Evolutionary conservation across 2,888 invertebrate species (phyloP).

Genomic region (Melanchra persicariae): DNA sequence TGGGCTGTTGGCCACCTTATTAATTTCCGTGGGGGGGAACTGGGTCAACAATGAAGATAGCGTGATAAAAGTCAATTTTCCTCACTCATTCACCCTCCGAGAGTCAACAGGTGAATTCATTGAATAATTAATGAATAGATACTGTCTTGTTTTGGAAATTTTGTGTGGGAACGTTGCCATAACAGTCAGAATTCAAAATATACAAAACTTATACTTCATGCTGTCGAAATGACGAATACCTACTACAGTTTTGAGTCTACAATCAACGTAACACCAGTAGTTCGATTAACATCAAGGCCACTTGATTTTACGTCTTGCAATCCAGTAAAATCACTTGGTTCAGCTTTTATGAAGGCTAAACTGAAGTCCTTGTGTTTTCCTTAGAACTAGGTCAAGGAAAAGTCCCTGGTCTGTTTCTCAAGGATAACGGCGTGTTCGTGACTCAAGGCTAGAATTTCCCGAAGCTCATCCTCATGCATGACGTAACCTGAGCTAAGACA

Average conservation of each 20-base stretch:
- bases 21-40: constrained; percentile 60
- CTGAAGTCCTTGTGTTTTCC: constrained; percentile 45
- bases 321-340: constrained; percentile 49
- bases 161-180: constrained; percentile 39
- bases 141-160: constrained; percentile 50
- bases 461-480: constrained; percentile 61
- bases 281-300: constrained; percentile 47
- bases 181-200: constrained; percentile 12
- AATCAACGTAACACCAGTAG: constrained; percentile 36
- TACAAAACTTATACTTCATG: constrained; percentile 23
- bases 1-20: constrained; percentile 40
- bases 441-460: constrained; percentile 62
- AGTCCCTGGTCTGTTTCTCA: constrained; percentile 65
- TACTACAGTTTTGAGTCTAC: constrained; percentile 22
- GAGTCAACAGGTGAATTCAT: constrained; percentile 84
- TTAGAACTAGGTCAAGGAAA: constrained; percentile 77
- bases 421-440: constrained; percentile 64
- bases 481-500: constrained; percentile 33
- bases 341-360: constrained; percentile 39
- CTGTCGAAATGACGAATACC: not conserved
- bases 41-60: constrained; percentile 72
- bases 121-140: constrained; percentile 81
- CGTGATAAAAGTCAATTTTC: constrained; percentile 79
- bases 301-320: constrained; percentile 46
- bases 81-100: constrained; percentile 69